Base-by-base conservation (phyloP, 30 jellyfish, hydroid and myxozoan species). In the Chironex yamaguchii region DNA sequence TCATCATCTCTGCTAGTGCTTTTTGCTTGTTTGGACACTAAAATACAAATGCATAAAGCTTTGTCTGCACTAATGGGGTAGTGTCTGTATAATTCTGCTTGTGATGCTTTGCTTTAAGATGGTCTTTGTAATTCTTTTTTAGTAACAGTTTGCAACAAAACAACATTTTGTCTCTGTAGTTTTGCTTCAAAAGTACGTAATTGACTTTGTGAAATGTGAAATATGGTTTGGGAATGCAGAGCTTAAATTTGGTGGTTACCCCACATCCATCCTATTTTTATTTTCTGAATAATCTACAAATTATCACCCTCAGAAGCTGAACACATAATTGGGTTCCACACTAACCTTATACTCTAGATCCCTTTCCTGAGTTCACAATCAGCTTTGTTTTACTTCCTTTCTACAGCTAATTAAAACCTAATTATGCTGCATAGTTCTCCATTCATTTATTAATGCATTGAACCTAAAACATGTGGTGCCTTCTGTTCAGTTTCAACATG, bases 21-120 rank as follows among this genome's bases (percentile, higher is more conserved):
- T 67, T 67, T 67, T 67, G 72, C 81, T 67, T 67, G 81, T 27
- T 67, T 67, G 81, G 58, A 67, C 81, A 65, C 79, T 65, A 25
- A 65, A 65, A 65, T 65, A 65, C n/a, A 65, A 54, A 65, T 65
- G 79, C 26, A 62, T 62, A 29, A 67, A 67, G 81, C 58, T 23
- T 67, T 67, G 73, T 0, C 58, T 67, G 81, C 81, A 52, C 81
- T 62, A 67, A 67, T 1, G 58, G 62, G 6, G 81, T 25, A 1
- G 81, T 67, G 58, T 67, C 81, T 67, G 53, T 67, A 67, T 26
- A 27, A 1, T 28, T 6, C 3, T 28, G 29, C 2, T 25, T 67
- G 6, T 29, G 81, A 67, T 67, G 81, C 58, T 67, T 67, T 1
- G 81, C 65, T 67, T 67, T 67, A 1, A 67, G 81, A 32, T 67